Conservation (phyloP, 2,888 invertebrate genomes). For the Trichopria drosophilae region DNA sequence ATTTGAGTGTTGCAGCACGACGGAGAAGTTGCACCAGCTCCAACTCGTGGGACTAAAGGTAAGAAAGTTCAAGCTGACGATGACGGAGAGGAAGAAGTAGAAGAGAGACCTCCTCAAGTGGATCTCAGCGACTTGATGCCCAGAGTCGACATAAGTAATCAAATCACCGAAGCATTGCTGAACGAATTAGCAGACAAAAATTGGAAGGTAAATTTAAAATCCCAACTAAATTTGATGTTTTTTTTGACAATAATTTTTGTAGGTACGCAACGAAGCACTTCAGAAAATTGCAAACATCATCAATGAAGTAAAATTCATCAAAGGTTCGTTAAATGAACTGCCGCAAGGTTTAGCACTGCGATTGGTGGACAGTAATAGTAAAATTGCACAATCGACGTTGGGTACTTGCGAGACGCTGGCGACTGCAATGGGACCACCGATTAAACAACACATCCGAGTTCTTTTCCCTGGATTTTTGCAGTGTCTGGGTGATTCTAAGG, state of each 20-base stretch:
- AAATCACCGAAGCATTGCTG: constrained; percentile 79
- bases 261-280: constrained; percentile 61
- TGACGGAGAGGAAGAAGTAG: constrained; percentile 59
- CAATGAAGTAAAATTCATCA: constrained; percentile 78
- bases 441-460: constrained; percentile 76
- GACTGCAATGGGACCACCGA: constrained; percentile 78
- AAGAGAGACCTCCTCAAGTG: constrained; percentile 61
- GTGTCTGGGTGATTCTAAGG: constrained; percentile 72
- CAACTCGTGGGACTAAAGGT: constrained; percentile 45
- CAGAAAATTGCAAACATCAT: constrained; percentile 71
- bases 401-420: constrained; percentile 82
- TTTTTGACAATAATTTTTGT: constrained; percentile 8
- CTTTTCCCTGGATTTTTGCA: constrained; percentile 83
- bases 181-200: constrained; percentile 85
- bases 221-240: not conserved
- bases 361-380: constrained; percentile 88
- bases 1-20: constrained; percentile 32
- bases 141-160: constrained; percentile 77
- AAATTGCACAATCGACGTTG: constrained; percentile 82
- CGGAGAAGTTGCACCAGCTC: constrained; percentile 44
- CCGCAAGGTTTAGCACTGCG: constrained; percentile 78
- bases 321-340: constrained; percentile 80
- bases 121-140: constrained; percentile 69
- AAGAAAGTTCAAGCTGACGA: constrained; percentile 54
- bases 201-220: constrained; percentile 73